Evolutionary conservation across 1,140 invertebrate genomes (phyloP).

Genomic region (Magallana ariakensis): DNA sequence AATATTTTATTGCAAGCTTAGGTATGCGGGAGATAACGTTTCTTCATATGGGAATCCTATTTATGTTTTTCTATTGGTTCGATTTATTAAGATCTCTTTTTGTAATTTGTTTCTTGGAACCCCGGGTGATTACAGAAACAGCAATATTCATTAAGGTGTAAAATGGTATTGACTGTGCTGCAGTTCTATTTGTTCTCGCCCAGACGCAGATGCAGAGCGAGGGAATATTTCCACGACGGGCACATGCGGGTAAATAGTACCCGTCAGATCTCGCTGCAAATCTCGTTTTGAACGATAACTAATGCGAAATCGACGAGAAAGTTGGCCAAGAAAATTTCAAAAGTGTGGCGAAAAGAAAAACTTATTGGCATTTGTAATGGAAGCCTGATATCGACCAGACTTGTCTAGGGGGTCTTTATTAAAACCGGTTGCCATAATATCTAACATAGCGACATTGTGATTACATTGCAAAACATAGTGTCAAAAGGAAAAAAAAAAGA

Average conservation of each 20-base stretch:
- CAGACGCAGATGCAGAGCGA: slow-evolving; percentile 16
- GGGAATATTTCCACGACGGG: slow-evolving; percentile 32
- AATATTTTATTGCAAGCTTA: slow-evolving; percentile 18
- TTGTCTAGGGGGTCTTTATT: slow-evolving; percentile 6
- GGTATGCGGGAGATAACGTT: background rate
- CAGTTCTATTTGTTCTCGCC: slow-evolving; percentile 8
- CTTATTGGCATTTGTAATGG: slow-evolving; percentile 33
- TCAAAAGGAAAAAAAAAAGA: slow-evolving; percentile 12
- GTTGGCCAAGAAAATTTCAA: slow-evolving; percentile 17
- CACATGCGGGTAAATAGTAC: slow-evolving; percentile 35
- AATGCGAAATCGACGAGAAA: slow-evolving; percentile 19
- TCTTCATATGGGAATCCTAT: slow-evolving; percentile 25
- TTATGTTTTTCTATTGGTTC: slow-evolving; percentile 7
- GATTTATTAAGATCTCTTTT: slow-evolving; percentile 25
- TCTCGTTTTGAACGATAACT: slow-evolving; percentile 14
- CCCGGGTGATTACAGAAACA: slow-evolving; percentile 15
- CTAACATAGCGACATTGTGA: slow-evolving; percentile 14
- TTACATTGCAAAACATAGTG: background rate
- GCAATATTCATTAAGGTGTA: slow-evolving; percentile 31
- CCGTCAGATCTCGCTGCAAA: slow-evolving; percentile 22
- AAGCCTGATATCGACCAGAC: background rate
- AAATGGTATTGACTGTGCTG: slow-evolving; percentile 23
- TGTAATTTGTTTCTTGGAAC: slow-evolving; percentile 21
- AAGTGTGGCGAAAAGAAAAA: slow-evolving; percentile 10
- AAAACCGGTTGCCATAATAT: slow-evolving; percentile 19